Evolutionary conservation across 2,113 vertebrate genomes (phyloP), one percentile per base, ranked within the genome.

Genomic region (Ceyx cyanopectus): DNA sequence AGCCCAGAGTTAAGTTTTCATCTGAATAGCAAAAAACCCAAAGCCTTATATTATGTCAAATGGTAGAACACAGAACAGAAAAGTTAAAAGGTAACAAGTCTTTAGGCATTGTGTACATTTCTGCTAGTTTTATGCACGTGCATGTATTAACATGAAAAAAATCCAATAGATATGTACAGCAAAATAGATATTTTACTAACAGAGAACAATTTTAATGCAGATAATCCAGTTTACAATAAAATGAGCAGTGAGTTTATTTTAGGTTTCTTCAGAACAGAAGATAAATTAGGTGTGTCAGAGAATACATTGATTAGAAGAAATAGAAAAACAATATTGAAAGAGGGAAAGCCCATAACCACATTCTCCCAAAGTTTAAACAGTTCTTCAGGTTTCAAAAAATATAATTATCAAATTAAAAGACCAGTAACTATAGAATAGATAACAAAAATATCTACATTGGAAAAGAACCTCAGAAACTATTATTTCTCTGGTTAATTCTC

Each of bases 301-400:
- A 83, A 29, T 19, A 41, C 11, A 24, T 13, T 13, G 8, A 57
- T 5, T 26, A 50, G 12, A 4, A 85, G 22, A 94, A 88, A 84
- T 0, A 51, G 17, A 41, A 60, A 23, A 66, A 50, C 82, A 72
- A 32, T 51, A 20, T n/a, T 80, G 13, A n/a, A 56, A 8, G 10
- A 72, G 0, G 1, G 6, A 75, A 82, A 76, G 12, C 4, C 10
- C 26, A 43, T 32, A 79, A 63, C 0, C 7, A 22, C 1, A 10
- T 77, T 92, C 16, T 60, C 19, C 26, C 5, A 73, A 73, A 61
- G 5, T 27, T 72, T 43, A 76, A 72, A 32, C 51, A 76, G 63
- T 67, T 90, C 5, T 37, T 56, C 12, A 19, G 6, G 0, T 7
- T 43, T 51, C 70, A 0, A 19, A 19, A 69, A 75, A 67, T n/a